These are phyloP conservation scores for Dolomedes plantarius DNA, from an alignment of 2,888 invertebrate genomes.

Conservation along the genomic window DNA sequence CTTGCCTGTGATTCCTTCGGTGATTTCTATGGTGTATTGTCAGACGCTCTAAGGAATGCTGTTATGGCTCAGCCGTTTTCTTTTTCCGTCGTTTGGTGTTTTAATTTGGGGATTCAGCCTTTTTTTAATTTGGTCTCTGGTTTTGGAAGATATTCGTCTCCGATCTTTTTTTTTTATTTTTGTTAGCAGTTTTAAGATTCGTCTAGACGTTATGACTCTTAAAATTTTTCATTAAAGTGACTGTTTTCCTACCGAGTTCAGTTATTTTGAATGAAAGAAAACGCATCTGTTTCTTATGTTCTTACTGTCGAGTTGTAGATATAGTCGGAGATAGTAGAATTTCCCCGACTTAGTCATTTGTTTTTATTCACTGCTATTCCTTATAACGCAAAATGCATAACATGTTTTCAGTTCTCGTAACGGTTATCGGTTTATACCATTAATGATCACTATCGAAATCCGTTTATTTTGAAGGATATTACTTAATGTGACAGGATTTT, in stretches of 20 bases:
- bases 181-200: neutral
- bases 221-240: neutral
- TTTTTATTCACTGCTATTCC: too few species aligned
- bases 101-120: neutral
- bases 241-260: neutral
- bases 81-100: neutral
- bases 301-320: neutral
- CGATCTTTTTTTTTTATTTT: neutral
- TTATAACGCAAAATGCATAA: too few species aligned
- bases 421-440: too few species aligned
- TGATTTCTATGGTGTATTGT: neutral
- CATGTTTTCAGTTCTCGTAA: too few species aligned
- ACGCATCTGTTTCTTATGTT: neutral
- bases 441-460: too few species aligned
- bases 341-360: too few species aligned
- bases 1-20: constrained; percentile 27
- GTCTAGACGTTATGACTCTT: neutral
- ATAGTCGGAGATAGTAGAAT: neutral
- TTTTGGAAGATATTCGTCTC: neutral
- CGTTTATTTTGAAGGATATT: too few species aligned
- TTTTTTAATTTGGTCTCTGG: neutral
- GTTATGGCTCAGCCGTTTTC: neutral
- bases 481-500: too few species aligned
- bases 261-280: neutral
- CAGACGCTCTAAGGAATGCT: neutral